Base-by-base conservation (phyloP, 2,888 invertebrate species). In the Eurois occulta region DNA sequence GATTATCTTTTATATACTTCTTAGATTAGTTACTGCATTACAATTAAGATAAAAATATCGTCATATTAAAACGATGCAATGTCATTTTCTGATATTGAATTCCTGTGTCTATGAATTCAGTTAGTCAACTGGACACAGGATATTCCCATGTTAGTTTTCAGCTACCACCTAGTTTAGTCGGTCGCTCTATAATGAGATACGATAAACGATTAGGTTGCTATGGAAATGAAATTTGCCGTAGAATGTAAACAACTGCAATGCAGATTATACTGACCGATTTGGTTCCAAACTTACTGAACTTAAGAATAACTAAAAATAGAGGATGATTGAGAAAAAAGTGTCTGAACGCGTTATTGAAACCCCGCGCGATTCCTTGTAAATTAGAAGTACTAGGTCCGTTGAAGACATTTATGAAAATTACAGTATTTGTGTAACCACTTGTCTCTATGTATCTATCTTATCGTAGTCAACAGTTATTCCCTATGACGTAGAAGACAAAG, bases 401-500 rank as follows among this genome's bases (percentile, higher is more conserved):
- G 24, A 58, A 38, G 1, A 35, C 13, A 8, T 43, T 18, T 1
- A n/a, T 2, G 77, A 46, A 58, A 58, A 58, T 18, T 21, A 21
- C 4, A 48, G 32, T 68, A 68, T 68, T 24, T 24, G 24, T 48
- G 13, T 21, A 11, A 11, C 13, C 48, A 41, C 32, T 58, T 76
- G 11, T 21, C 38, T 70, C 28, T 32, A n/a, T 68, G 24, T 38
- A n/a, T 18, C 16, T 1, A 11, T 10, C 16, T 32, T 72, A 32
- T 32, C 46, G 21, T 18, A 46, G 28, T 38, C 18, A 10, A 32
- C 24, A 5, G 58, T 48, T 18, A 73, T 38, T 41, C 10, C 32
- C 32, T 21, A n/a, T 81, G 81, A 77, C 74, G 58, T 60, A 46
- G 16, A 13, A 79, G 24, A 13, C 35, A 21, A 11, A 48, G 8